A percentile compares a stretch with the other conserved stretches of the same genome.
phyloP scores from a whole-genome alignment of 2,888 invertebrate genomes.

The Lutraria lutraria region DNA sequence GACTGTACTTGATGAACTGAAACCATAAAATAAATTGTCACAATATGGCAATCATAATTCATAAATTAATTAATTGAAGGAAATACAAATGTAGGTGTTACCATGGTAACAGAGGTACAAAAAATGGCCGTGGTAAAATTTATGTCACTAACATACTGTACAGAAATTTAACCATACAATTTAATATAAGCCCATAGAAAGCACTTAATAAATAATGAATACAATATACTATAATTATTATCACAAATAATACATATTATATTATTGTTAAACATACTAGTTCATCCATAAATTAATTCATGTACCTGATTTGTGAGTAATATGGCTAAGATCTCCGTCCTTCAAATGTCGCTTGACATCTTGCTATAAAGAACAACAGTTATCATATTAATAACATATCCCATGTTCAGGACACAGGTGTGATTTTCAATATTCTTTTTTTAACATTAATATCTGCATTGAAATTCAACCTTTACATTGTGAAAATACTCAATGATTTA shows the following conservation, averaged over 20 bases:
- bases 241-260: background rate
- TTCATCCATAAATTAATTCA: too few species aligned
- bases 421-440: too few species aligned
- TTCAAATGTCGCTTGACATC: conserved; percentile 77
- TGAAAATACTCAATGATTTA: too few species aligned
- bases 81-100: background rate
- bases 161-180: background rate
- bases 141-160: background rate
- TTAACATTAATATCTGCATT: too few species aligned
- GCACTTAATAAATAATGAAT: background rate
- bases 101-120: background rate
- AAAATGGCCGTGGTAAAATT: background rate
- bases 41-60: background rate
- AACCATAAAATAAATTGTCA: conserved; percentile 32
- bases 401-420: background rate
- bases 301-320: conserved; percentile 33
- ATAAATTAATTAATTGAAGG: background rate
- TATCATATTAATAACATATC: background rate
- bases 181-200: background rate
- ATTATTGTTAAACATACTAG: background rate
- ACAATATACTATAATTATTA: background rate
- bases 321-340: conserved; percentile 47
- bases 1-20: conserved; percentile 66
- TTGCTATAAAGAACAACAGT: conserved; percentile 75
- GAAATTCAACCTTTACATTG: too few species aligned